phyloP scores from a whole-genome alignment of 2,888 invertebrate species.

The Laspeyria flexula region DNA sequence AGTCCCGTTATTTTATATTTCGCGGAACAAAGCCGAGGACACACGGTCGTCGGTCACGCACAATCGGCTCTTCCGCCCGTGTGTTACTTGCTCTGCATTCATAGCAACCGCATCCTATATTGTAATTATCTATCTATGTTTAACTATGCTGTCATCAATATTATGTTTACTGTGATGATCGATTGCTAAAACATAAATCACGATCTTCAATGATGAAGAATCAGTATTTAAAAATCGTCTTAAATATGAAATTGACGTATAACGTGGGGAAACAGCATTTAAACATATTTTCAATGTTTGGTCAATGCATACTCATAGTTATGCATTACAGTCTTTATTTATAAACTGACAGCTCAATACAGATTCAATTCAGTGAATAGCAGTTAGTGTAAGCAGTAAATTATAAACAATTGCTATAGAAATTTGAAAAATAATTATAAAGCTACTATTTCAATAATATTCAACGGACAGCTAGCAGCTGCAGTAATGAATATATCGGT shows the following conservation, averaged over 20 bases:
- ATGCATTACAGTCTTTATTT: too few relatives aligned
- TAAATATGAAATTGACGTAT: too few relatives aligned
- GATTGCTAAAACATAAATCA: too few relatives aligned
- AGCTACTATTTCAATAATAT: constrained; percentile 22
- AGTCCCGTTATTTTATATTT: constrained; percentile 60
- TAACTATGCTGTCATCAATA: background rate
- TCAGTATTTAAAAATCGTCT: too few relatives aligned
- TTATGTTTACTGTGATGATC: background rate
- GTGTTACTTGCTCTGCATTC: constrained; percentile 66
- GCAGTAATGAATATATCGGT: constrained; percentile 19
- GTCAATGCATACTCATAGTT: too few relatives aligned
- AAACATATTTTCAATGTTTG: too few relatives aligned
- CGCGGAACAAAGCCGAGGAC: constrained; percentile 53
- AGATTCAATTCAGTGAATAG: too few relatives aligned
- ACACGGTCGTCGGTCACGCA: constrained; percentile 66
- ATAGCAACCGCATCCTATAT: constrained; percentile 41
- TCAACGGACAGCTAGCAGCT: constrained; percentile 18
- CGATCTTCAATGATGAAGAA: too few relatives aligned
- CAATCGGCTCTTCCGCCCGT: constrained; percentile 61
- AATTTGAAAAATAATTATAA: background rate
- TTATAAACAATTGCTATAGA: background rate
- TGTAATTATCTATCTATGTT: background rate
- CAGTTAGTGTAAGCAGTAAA: too few relatives aligned
- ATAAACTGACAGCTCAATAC: too few relatives aligned
- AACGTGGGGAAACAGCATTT: too few relatives aligned